A percentile compares a stretch with the other conserved stretches of the same genome.
phyloP scores from a whole-genome alignment of 2,797 vertebrate genomes.

The Sebastes aleutianus region DNA sequence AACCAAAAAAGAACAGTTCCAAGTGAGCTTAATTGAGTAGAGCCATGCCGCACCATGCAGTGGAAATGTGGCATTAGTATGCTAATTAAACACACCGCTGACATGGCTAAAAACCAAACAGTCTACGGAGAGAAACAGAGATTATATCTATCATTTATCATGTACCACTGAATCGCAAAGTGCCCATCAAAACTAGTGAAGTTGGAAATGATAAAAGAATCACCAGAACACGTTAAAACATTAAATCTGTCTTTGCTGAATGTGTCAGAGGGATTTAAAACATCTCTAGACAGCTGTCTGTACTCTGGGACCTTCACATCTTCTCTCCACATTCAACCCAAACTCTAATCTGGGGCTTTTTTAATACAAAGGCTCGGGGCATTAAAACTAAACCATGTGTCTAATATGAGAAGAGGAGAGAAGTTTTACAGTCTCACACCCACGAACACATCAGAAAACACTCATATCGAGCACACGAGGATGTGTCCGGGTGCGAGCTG shows the following conservation, averaged over 20 bases:
- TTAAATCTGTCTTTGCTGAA: not conserved
- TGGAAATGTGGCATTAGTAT: not conserved
- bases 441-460: conserved; percentile 10
- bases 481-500: conserved; percentile 48
- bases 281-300: not conserved
- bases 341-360: conserved; percentile 32
- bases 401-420: conserved; percentile 25
- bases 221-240: not conserved
- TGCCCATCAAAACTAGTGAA: not conserved
- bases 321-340: conserved; percentile 2
- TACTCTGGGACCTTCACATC: conserved; percentile 7
- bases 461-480: conserved; percentile 19
- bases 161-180: not conserved
- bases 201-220: not conserved
- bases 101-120: not conserved
- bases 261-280: conserved; percentile 15
- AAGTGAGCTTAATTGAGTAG: not conserved
- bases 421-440: conserved; percentile 32
- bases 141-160: not conserved
- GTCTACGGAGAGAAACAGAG: not conserved
- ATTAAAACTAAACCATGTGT: conserved; percentile 59
- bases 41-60: not conserved
- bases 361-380: conserved; percentile 14
- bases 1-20: not conserved
- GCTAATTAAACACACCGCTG: not conserved